Conservation (phyloP, 2,113 vertebrate species). For the Amia ocellicauda region DNA sequence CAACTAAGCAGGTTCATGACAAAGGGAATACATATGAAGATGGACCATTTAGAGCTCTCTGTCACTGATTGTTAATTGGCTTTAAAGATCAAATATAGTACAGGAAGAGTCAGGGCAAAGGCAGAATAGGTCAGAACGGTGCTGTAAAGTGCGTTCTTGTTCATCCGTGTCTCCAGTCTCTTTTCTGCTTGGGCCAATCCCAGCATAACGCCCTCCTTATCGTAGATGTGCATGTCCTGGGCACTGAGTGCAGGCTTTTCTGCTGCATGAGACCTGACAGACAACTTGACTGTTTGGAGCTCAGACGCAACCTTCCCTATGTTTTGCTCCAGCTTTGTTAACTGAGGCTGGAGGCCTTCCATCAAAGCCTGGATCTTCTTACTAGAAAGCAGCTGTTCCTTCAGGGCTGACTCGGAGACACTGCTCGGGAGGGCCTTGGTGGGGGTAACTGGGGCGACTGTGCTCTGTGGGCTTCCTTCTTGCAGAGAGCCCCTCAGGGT, state of each 20-base stretch:
- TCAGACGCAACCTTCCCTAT: constrained; percentile 50
- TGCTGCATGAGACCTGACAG: constrained; percentile 36
- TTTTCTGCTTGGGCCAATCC: constrained; percentile 69
- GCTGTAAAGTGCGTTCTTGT: constrained; percentile 70
- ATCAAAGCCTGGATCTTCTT: constrained; percentile 62
- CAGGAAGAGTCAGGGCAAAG: constrained; percentile 69
- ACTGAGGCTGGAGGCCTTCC: constrained; percentile 60
- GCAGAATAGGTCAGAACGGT: constrained; percentile 70
- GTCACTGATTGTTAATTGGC: constrained; percentile 41
- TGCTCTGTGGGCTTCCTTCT: constrained; percentile 28
- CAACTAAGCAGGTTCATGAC: no score
- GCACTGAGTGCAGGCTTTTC: constrained; percentile 38
- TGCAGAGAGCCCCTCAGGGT: constrained; percentile 65
- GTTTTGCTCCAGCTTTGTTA: constrained; percentile 60
- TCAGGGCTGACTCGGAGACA: constrained; percentile 59
- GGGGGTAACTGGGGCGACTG: not conserved
- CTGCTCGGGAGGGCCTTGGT: constrained; percentile 22
- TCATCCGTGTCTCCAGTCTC: constrained; percentile 74
- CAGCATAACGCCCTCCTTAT: constrained; percentile 55
- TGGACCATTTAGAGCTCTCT: not conserved
- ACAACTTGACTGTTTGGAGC: constrained; percentile 53
- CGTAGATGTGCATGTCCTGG: constrained; percentile 45
- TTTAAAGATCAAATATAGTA: constrained; percentile 81
- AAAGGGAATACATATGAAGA: no score
- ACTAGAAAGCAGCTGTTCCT: constrained; percentile 65